Evolutionary conservation across 2,113 vertebrate species (phyloP).

Genomic region (Saguinus imperator): DNA sequence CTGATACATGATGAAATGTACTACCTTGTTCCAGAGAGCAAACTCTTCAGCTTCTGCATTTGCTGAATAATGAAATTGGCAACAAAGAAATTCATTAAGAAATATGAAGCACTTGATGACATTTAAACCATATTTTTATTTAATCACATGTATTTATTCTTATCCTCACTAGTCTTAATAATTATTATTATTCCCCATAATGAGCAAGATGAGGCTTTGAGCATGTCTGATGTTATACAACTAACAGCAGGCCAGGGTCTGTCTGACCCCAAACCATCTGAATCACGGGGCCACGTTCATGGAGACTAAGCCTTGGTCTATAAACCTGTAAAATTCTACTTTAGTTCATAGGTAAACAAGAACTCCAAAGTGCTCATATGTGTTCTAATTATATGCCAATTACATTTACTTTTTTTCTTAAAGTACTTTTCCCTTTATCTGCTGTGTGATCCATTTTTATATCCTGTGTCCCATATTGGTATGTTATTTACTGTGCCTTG

Average conservation of each 20-base stretch:
- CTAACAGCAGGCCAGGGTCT: too few relatives aligned
- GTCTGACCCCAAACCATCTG: background rate
- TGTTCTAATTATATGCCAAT: background rate
- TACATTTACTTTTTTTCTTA: background rate
- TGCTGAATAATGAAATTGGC: background rate
- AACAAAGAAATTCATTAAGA: background rate
- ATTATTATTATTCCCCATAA: background rate
- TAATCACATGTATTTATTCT: background rate
- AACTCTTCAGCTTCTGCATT: background rate
- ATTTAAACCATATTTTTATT: background rate
- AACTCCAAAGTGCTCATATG: background rate
- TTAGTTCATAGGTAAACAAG: background rate
- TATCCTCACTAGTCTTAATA: background rate
- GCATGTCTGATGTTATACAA: background rate
- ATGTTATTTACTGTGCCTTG: background rate
- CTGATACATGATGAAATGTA: accelerated
- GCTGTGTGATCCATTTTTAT: background rate
- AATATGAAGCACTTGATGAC: background rate
- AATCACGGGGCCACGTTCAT: background rate
- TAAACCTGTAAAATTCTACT: background rate
- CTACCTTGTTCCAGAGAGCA: background rate
- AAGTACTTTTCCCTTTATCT: background rate
- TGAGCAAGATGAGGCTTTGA: background rate
- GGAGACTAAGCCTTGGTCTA: background rate
- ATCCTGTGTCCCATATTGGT: background rate